A percentile compares a stretch with the other conserved stretches of the same genome.
Evolutionary conservation across 1,140 invertebrate species (phyloP).

Genomic region (Agrypnia vestita): DNA sequence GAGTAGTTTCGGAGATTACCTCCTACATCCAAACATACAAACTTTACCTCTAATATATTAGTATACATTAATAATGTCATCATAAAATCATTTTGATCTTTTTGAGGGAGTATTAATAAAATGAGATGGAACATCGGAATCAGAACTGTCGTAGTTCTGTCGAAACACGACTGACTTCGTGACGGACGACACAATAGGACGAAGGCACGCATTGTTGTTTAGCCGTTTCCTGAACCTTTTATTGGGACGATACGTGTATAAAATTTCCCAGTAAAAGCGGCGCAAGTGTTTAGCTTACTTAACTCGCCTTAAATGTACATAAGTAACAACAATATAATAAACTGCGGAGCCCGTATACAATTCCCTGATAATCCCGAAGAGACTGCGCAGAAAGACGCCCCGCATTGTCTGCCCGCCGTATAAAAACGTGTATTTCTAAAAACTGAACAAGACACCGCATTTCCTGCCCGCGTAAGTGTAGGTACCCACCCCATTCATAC

Average conservation of each 20-base stretch:
- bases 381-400: constrained; percentile 20
- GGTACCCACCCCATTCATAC: constrained; percentile 47
- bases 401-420: constrained; percentile 38
- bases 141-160: background rate
- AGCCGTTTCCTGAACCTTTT: background rate
- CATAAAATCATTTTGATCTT: too few species aligned
- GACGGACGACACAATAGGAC: background rate
- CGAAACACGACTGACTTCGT: constrained; percentile 2
- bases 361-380: constrained; percentile 25
- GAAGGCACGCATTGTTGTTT: background rate
- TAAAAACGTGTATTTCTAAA: constrained; percentile 54
- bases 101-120: too few species aligned
- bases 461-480: constrained; percentile 56
- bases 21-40: too few species aligned
- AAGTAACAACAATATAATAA: constrained; percentile 35
- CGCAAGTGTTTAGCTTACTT: constrained; percentile 30
- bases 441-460: constrained; percentile 59
- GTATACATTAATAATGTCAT: too few species aligned
- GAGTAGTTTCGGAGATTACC: too few species aligned
- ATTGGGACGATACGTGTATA: background rate
- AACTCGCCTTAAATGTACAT: constrained; percentile 12
- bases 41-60: too few species aligned
- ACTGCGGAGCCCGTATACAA: constrained; percentile 23
- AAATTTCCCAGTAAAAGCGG: constrained; percentile 30
- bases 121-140: too few species aligned